Evolutionary conservation across 1,140 invertebrate genomes (phyloP), one percentile per base, ranked within the genome.

Genomic region (Zaprionus tsacasi): DNA sequence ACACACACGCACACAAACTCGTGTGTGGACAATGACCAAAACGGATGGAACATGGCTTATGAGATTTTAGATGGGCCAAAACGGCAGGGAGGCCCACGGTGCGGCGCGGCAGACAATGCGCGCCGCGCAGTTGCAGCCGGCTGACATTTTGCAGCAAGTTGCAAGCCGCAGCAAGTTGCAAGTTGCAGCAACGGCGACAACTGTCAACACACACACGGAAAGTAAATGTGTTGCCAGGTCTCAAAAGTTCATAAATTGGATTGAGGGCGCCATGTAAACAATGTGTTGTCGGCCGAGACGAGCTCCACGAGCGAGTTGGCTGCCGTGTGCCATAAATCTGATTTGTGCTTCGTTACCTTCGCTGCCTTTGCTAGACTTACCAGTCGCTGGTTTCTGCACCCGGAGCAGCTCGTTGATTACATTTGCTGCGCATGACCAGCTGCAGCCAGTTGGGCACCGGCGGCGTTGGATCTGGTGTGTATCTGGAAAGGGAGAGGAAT

Each of bases 391-490:
- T 11, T 56, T 86, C 82, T 35, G 61, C 36, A 7, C 50, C 21
- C 30, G 79, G 72, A 15, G 66, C 55, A 2, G 72, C 8, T 6
- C 82, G 77, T 43, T 82, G 76, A 81, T 81, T 92, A 70, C 89
- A 87, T 82, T 92, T 92, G 67, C 88, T 92, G 52, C 86, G 89
- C 88, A 92, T 91, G 11, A 93, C 92, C 74, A 92, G 74, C 60
- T 93, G 92, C 76, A 93, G 67, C 92, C 92, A 93, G 65, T 92
- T 92, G 55, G 92, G 92, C 17, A 91, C 76, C 11, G 82, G 74
- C n/a, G 91, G 75, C 11, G 82, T 79, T 17, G 82, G 78, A 76
- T 92, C 91, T 21, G 91, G 91, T 11, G 91, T 92, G 38, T 78
- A 92, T 78, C 91, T 92, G 36, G 2, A 15, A 15, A 35, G 55